A percentile compares a stretch with the other conserved stretches of the same genome.
These are phyloP conservation scores for Craterocephalus amniculus DNA, from an alignment of 2,797 vertebrate species.

Conservation along the genomic window DNA sequence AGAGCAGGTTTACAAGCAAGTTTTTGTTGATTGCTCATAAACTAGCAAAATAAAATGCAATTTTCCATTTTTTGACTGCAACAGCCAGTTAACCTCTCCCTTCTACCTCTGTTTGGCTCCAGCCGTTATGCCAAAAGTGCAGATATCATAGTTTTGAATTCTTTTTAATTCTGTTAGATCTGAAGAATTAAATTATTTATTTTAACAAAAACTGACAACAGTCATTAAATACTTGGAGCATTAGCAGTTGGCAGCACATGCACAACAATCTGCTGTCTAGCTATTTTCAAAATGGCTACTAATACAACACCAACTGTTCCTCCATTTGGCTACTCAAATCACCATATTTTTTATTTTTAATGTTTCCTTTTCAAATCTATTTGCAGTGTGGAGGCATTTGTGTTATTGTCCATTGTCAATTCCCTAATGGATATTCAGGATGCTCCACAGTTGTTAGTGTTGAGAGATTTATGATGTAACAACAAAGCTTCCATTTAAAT, in stretches of 20 bases:
- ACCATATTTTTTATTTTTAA: neutral
- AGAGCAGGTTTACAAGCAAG: no score
- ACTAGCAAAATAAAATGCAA: no score
- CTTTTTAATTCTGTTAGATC: neutral
- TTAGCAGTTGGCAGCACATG: neutral
- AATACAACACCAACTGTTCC: neutral
- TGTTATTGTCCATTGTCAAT: constrained; percentile 2
- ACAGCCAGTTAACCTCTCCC: no score
- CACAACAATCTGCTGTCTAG: neutral
- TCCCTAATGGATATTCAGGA: constrained; percentile 23
- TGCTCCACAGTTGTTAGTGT: constrained; percentile 20
- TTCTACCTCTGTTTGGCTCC: no score
- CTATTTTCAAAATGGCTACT: neutral
- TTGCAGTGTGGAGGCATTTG: neutral
- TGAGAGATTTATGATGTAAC: constrained; percentile 10
- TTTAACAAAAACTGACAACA: neutral
- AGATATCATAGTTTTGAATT: no score
- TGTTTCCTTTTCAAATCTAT: neutral
- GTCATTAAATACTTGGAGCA: neutral
- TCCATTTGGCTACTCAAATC: neutral
- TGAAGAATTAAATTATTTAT: no score
- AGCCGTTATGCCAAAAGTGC: no score
- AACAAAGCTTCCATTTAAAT: constrained; percentile 4
- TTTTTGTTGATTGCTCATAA: no score
- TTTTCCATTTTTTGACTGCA: no score